Base-by-base conservation (phyloP, 2,888 invertebrate genomes). In the Erannis defoliaria region DNA sequence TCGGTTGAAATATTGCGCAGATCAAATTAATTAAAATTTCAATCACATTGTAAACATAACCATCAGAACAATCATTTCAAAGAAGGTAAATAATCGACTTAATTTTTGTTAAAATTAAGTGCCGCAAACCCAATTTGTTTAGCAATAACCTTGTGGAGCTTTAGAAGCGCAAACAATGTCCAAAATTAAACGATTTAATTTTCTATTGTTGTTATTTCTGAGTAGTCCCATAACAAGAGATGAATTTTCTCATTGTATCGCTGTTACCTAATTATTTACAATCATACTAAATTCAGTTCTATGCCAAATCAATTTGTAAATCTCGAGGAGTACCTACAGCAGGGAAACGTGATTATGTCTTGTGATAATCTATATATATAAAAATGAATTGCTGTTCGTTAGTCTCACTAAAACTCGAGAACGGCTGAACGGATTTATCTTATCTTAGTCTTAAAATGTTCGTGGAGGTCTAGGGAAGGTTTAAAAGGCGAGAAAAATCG, bases 181-280 rank as follows among this genome's bases (percentile, higher is more conserved):
- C 40, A 14, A 46, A 59, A 59, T 54, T 60, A 42, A 58, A 18
- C 21, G 33, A 48, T 53, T 59, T 53, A 16, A 48, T 48, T 42
- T 60, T 49, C 49, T 12, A 46, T 45, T 55, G 37, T 43, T 35
- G 23, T 35, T n/a, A 48, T 42, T 56, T 35, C 1, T 45, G 37
- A 1, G 1, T 31, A 19, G 33, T 46, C n/a, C 12, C 31, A 19
- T 2, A 2, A 12, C 8, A 45, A 43, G 10, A 6, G 18, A 42
- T n/a, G n/a, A 10, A 14, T 31, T 10, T 31, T 5, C 5, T 46
- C 31, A n/a, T 4, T 46, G 29, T 18, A 10, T 46, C 19, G 12
- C 14, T 2, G 5, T 18, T 19, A 10, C 5, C 19, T 18, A 0
- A 31, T 18, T 33, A 12, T 46, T 46, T 12, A 0, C 14, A 5